Evolutionary conservation across 2,113 vertebrate species (phyloP), one percentile per base, ranked within the genome.

Genomic region (Mionectes macconnelli): DNA sequence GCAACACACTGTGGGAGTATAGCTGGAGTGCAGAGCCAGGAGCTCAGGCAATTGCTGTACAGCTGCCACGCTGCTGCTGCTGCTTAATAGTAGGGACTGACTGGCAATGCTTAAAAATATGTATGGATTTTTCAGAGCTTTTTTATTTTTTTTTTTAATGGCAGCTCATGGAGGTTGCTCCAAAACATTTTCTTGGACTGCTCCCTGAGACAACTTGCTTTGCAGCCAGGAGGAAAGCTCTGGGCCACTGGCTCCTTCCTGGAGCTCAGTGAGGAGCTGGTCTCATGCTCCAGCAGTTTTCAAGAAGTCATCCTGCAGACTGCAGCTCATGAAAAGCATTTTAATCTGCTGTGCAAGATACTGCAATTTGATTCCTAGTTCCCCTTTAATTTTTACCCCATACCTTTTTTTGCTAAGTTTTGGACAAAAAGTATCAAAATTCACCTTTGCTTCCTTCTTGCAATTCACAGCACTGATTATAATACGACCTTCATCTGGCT

Each of bases 401-500:
- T 64, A 97, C 93, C 42, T 84, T 96, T 68, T 73, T 94, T 95
- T 81, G 88, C 94, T 92, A 84, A 95, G 55, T 96, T 96, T 97
- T 94, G 11, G 15, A 89, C 67, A 69, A 94, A 96, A 97, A 92
- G 60, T 49, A 90, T 95, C 78, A 85, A 94, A 84, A 68, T 95
- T 97, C 96, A 97, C 90, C 94, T 98, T 92, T 97, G 94, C 83
- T 77, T 96, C 70, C 77, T 77, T 91, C 85, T 95, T 95, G 87
- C 84, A 96, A 90, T 94, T 96, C 93, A 95, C 96, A 97, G 85
- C 80, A 93, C 84, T 95, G 97, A 96, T 98, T 97, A 96, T 44
- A 97, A 85, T 45, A 80, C 27, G 87, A 98, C 97, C 97, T 98
- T 97, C 93, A 96, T 90, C 87, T 95, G 94, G 88, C 91, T 97